Base-by-base conservation (phyloP, 2,888 invertebrate species). In the Pyralis farinalis region DNA sequence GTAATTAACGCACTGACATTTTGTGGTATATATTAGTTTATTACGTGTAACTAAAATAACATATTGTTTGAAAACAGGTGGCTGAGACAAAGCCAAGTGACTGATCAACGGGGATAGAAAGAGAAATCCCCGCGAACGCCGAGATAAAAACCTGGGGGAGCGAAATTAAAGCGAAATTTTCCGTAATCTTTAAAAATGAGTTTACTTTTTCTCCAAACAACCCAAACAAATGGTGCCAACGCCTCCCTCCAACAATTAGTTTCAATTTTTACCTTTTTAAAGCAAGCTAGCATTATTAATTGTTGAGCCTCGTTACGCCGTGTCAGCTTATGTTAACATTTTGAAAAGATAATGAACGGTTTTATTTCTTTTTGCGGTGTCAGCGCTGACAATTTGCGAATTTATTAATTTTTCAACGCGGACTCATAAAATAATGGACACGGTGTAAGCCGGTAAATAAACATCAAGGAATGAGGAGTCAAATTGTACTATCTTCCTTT, bases 211-310 rank as follows among this genome's bases (percentile, higher is more conserved):
- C 44, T 46, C 43, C 36, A 47, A 46, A 53, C 48, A 44, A 44
- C 49, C 47, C 37, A 45, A 51, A 58, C 58, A 55, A 56, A 56
- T 53, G 49, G 41, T 28, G 32, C 48, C 35, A 49, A 42, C 51
- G 46, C 37, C 43, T 37, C 42, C 32, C 31, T 33, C 41, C 40
- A 31, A 38, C 49, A 46, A 49, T 58, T 51, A 54, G 53, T 63
- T 63, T 63, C 51, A 63, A 60, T 61, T 57, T 47, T 49, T 51
- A 43, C 47, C 60, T 55, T 66, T 67, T 71, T 61, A 56, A 56
- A 40, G 56, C 55, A 54, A 58, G 58, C 55, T 54, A 59, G 56
- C 58, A 63, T 69, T 71, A 74, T 75, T 75, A 75, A 77, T 77
- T 69, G 64, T 68, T 55, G 31, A 7, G 52, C 56, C 53, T 58